These are phyloP conservation scores for Drosophila fungiperda DNA, from an alignment of 2,888 invertebrate genomes.

Conservation along the genomic window DNA sequence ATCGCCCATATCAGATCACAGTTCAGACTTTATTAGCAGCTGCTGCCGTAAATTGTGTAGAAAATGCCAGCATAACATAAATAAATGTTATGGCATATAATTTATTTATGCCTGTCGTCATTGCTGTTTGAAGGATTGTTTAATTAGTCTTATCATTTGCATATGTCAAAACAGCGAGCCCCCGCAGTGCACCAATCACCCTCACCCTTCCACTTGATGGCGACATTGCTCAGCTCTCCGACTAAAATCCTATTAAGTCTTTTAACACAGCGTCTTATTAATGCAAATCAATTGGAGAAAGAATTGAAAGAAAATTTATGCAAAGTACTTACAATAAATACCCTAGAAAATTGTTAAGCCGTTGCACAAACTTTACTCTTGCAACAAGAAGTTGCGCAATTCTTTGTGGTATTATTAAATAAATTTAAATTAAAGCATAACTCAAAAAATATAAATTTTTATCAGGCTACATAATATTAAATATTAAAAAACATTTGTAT, in stretches of 20 bases:
- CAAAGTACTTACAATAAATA: slow-evolving; percentile 6
- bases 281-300: slow-evolving; percentile 4
- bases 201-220: slow-evolving; percentile 7
- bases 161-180: slow-evolving; percentile 67
- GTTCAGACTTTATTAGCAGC: slow-evolving; percentile 54
- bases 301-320: background rate
- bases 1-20: slow-evolving; percentile 36
- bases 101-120: slow-evolving; percentile 55
- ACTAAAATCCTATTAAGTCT: slow-evolving; percentile 59
- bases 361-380: background rate
- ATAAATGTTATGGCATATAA: slow-evolving; percentile 41
- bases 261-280: slow-evolving; percentile 46
- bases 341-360: slow-evolving; percentile 4
- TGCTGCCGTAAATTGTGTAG: slow-evolving; percentile 62
- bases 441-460: background rate
- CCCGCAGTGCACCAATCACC: slow-evolving; percentile 14
- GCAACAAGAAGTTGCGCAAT: background rate
- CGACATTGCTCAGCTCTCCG: slow-evolving; percentile 23
- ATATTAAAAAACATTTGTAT: background rate
- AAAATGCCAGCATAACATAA: slow-evolving; percentile 41
- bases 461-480: background rate
- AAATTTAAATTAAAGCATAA: background rate
- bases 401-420: background rate
- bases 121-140: slow-evolving; percentile 53
- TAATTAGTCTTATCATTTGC: slow-evolving; percentile 68